Base-by-base conservation (phyloP, 1,140 invertebrate genomes). In the Brachionus angularis region DNA sequence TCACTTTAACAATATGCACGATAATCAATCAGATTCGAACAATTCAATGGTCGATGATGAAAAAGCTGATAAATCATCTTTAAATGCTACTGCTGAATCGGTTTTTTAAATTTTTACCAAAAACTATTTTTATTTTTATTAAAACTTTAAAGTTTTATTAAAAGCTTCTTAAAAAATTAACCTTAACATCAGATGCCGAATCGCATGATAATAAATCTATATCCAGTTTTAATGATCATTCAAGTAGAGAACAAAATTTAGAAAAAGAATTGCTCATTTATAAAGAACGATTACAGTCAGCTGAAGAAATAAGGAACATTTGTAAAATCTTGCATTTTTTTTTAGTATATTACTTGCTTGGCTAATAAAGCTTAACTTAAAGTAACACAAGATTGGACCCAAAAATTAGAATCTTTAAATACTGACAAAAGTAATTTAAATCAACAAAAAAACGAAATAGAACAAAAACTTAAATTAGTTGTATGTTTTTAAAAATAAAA, bases 1-100 rank as follows among this genome's bases (percentile, higher is more conserved):
- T 31, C 67, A 70, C 36, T 70, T 21, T 52, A 29, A 33, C 14
- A 39, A 50, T 39, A 50, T 46, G 18, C 67, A 70, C 52, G 29
- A 49, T 21, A 31, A 70, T 29, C 10, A 10, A n/a, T 16, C 25
- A 29, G 42, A 33, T n/a, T 25, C 14, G n/a, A 44, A 64, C 7
- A 64, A 47, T 12, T 64, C 27, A 31, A 23, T 31, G 10, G 39
- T 39, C 21, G 53, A 58, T 25, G 53, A 58, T 23, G 53, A 58
- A 2, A 42, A 14, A 10, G 1, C 21, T 23, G 33, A 39, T 21
- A 58, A n/a, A 52, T 52, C 33, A 23, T 58, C 47, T 36, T 52
- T 47, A 64, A 42, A 34, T 47, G 21, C 42, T 12, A 53, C 46
- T 12, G 62, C 58, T 10, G 46, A 49, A 31, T 27, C 25, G 7